Percentiles rank a stretch among this genome's conserved stretches.
Evolutionary conservation across 2,113 vertebrate genomes (phyloP).

Genomic region (Papio anubis): DNA sequence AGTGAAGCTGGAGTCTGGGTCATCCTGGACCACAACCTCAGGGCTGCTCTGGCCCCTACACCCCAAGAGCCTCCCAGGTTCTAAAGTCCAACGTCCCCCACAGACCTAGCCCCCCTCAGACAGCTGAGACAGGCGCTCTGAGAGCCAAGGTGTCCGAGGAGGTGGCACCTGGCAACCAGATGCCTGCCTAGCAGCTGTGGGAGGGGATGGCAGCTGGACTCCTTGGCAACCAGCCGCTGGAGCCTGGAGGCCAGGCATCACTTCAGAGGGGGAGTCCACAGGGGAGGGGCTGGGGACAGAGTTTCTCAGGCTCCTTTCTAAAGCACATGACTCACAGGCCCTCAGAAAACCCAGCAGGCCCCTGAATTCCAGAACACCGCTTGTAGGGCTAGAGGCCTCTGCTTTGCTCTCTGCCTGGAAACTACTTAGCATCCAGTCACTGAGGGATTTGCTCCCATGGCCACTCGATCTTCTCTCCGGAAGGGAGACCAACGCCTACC

Average conservation of each 20-base stretch:
- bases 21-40: background rate
- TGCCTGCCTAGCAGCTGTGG: slow-evolving; percentile 46
- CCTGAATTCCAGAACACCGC: background rate
- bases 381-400: background rate
- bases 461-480: background rate
- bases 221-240: slow-evolving; percentile 66
- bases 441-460: background rate
- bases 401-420: background rate
- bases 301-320: slow-evolving; percentile 41
- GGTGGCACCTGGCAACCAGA: slow-evolving; percentile 66
- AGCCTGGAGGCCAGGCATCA: background rate
- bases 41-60: background rate
- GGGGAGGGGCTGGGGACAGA: background rate
- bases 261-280: background rate
- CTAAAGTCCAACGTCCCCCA: background rate
- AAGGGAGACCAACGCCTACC: background rate
- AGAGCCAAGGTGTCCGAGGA: slow-evolving; percentile 40
- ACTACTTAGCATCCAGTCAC: background rate
- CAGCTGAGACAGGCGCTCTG: background rate
- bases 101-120: background rate
- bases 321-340: background rate
- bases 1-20: background rate
- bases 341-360: background rate
- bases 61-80: background rate
- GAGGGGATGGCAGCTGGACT: slow-evolving; percentile 26